Percentiles rank a stretch among this genome's conserved stretches.
phyloP scores from a whole-genome alignment of 2,888 invertebrate species.

The Euphydryas editha region DNA sequence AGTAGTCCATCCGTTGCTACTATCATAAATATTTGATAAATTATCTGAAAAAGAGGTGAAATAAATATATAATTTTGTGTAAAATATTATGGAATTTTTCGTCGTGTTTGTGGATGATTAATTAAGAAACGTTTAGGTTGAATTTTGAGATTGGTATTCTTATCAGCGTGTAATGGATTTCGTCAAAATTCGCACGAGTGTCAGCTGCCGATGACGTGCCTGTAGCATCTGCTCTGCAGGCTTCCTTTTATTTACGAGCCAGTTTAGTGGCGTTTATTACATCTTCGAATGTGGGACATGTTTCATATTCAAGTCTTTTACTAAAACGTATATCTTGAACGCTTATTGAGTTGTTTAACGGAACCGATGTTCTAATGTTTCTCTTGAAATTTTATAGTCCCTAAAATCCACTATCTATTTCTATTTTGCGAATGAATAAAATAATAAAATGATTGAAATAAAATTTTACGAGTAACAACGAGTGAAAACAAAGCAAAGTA shows the following conservation, averaged over 20 bases:
- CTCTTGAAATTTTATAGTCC: background rate
- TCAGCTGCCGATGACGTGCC: conserved; percentile 74
- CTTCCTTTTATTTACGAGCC: conserved; percentile 77
- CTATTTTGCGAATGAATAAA: no score
- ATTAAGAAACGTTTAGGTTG: conserved; percentile 27
- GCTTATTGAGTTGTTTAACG: conserved; percentile 67
- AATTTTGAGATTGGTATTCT: conserved; percentile 55
- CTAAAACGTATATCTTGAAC: conserved; percentile 58
- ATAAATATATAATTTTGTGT: background rate
- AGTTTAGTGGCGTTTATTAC: conserved; percentile 77
- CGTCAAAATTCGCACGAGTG: conserved; percentile 60
- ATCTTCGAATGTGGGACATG: conserved; percentile 65
- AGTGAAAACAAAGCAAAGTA: background rate
- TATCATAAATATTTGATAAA: conserved; percentile 66
- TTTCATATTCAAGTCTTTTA: conserved; percentile 69
- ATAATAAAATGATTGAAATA: background rate
- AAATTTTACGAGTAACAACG: background rate
- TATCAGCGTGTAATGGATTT: conserved; percentile 56
- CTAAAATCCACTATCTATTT: background rate
- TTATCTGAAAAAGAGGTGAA: conserved; percentile 62
- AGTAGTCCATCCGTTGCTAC: conserved; percentile 51
- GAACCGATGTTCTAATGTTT: conserved; percentile 37
- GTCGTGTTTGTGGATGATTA: conserved; percentile 26
- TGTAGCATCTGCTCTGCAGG: conserved; percentile 66
- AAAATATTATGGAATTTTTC: conserved; percentile 16